Evolutionary conservation across 2,797 vertebrate genomes (phyloP).

Genomic region (Macrochelys suwanniensis): DNA sequence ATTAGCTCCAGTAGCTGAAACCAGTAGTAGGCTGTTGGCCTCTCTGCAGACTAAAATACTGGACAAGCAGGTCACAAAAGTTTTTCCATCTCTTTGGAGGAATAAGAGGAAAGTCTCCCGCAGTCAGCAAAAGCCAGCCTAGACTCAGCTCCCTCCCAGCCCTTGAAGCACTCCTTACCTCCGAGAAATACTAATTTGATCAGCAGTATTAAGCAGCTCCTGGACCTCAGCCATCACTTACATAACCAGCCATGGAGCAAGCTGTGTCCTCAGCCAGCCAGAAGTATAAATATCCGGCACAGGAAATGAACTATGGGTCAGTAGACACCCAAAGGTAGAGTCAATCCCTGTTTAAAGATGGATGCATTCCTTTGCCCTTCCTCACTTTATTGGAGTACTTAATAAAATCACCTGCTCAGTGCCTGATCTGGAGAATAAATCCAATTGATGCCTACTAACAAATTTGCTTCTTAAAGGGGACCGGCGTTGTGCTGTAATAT

Average conservation of each 20-base stretch:
- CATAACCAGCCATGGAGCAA: background rate
- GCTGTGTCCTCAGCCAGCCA: background rate
- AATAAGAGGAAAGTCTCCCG: background rate
- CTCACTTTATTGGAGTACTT: background rate
- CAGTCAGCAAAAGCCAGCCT: background rate
- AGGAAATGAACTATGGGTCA: background rate
- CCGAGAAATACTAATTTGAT: background rate
- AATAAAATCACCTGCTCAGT: background rate
- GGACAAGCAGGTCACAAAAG: background rate
- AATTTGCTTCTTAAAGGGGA: slow-evolving; percentile 28
- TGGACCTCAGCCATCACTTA: background rate
- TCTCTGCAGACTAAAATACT: background rate
- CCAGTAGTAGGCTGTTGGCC: background rate
- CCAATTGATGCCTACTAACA: background rate
- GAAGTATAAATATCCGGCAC: background rate
- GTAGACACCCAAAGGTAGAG: background rate
- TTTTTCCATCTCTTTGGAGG: background rate
- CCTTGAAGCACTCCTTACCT: background rate
- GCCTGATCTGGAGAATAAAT: slow-evolving; percentile 15
- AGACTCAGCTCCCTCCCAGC: background rate
- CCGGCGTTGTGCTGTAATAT: background rate
- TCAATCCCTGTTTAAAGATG: background rate
- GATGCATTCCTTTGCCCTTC: background rate
- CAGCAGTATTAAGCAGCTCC: background rate
- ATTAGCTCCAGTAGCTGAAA: background rate